phyloP scores from a whole-genome alignment of 1,140 invertebrate species.

The Gyrodactylus bullatarudis region DNA sequence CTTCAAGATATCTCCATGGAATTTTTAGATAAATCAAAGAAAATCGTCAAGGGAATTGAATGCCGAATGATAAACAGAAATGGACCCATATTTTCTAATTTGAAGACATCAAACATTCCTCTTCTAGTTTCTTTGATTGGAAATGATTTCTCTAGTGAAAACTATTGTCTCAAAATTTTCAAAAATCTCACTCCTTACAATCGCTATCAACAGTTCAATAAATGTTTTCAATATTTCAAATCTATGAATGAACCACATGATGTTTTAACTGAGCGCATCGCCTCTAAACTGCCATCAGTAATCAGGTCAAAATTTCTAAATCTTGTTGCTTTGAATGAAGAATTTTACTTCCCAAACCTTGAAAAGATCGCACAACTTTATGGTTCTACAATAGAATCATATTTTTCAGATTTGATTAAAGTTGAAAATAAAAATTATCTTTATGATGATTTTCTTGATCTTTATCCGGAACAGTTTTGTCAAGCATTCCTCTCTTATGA shows the following conservation, averaged over 20 bases:
- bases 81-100: not conserved
- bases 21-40: not conserved
- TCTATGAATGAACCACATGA: not conserved
- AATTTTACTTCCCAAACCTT: not conserved
- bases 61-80: not conserved
- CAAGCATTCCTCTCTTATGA: not conserved
- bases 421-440: not conserved
- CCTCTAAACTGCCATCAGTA: not conserved
- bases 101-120: not conserved
- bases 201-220: not conserved
- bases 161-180: not conserved
- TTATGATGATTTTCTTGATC: not conserved
- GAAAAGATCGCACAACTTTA: not conserved
- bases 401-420: not conserved
- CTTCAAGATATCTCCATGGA: not conserved
- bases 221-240: not conserved
- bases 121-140: not conserved
- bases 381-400: not conserved
- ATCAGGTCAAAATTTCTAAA: not conserved
- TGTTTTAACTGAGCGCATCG: not conserved
- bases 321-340: not conserved
- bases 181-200: not conserved
- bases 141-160: not conserved
- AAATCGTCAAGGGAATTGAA: not conserved
- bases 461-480: not conserved